Evolutionary conservation across 2,797 vertebrate species (phyloP), one percentile per base, ranked within the genome.

Genomic region (Oceanodroma leucorhoa): DNA sequence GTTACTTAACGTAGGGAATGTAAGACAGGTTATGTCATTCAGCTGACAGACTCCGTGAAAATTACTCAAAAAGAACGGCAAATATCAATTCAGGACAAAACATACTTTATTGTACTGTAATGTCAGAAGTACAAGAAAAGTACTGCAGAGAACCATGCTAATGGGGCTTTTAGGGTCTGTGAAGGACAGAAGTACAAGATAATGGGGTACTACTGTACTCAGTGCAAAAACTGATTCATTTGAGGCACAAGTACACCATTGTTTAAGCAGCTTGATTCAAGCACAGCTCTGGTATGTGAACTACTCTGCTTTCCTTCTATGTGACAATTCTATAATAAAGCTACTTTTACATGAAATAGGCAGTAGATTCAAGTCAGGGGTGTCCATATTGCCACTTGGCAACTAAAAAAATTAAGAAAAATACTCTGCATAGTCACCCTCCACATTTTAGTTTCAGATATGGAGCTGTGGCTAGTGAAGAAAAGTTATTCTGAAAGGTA

Each of bases 81-180:
- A 81, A 83, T 60, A 96, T 65, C 94, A 94, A 58, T 91, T 95
- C 96, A 97, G 97, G 96, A 98, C 97, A 98, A 98, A 98, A 98
- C 97, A 98, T 94, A 97, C 89, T 98, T 98, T 98, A 98, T 98
- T 98, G 94, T 97, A 95, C 82, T 96, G 92, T 97, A 97, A 98
- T 96, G 98, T 96, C 96, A 96, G 96, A 96, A 96, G 97, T 97
- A 98, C 97, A 97, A 95, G 94, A 95, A 96, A 62, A 97, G 97
- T 97, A 98, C 97, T 93, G 85, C 78, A 97, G 95, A 95, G 94
- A 97, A 97, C 96, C 97, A 98, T 98, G 97, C 98, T 96, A 96
- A 96, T 81, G 86, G 95, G 79, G 96, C 93, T 91, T 97, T 78
- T 64, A 70, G 89, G 89, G 87, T 55, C 95, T 97, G 89, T 97